phyloP scores from a whole-genome alignment of 1,140 invertebrate species.

The Drosophila pseudoobscura region DNA sequence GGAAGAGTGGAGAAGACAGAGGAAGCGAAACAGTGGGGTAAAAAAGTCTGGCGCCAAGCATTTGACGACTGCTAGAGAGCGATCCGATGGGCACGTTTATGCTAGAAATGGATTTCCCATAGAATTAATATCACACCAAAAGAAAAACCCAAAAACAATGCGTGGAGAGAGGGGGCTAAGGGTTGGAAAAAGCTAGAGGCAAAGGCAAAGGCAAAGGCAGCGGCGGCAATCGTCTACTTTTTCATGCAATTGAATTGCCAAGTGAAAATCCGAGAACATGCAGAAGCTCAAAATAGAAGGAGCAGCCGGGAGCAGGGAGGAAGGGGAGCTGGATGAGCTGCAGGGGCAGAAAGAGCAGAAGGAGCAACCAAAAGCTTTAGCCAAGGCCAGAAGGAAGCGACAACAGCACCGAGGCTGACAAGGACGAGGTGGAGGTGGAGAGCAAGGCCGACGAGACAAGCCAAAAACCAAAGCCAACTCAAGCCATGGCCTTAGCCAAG shows the following conservation, averaged over 20 bases:
- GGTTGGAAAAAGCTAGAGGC: slow-evolving; percentile 15
- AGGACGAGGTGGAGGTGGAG: neutral
- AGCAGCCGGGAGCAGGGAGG: neutral
- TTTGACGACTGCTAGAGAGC: slow-evolving; percentile 50
- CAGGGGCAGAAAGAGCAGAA: neutral
- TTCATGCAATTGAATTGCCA: slow-evolving; percentile 72
- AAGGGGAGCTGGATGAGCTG: neutral
- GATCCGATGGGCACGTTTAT: slow-evolving; percentile 74
- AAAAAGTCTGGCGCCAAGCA: slow-evolving; percentile 65
- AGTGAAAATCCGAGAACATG: slow-evolving; percentile 50
- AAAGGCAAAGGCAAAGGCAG: slow-evolving; percentile 12
- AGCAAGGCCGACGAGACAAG: slow-evolving; percentile 46
- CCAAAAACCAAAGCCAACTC: slow-evolving; percentile 58
- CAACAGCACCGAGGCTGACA: slow-evolving; percentile 22
- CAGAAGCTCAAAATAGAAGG: slow-evolving; percentile 12
- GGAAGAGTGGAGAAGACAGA: neutral
- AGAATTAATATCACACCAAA: slow-evolving; percentile 75
- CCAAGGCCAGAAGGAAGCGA: slow-evolving; percentile 20
- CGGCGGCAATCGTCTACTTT: slow-evolving; percentile 35
- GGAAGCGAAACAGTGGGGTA: slow-evolving; percentile 19
- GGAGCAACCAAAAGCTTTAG: neutral
- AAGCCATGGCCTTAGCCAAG: slow-evolving; percentile 64
- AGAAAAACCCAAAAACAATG: slow-evolving; percentile 35
- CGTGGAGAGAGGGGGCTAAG: neutral
- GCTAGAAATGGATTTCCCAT: slow-evolving; percentile 71